These are phyloP conservation scores for Poeciliopsis turneri DNA, from an alignment of 2,797 vertebrate species.

Conservation along the genomic window DNA sequence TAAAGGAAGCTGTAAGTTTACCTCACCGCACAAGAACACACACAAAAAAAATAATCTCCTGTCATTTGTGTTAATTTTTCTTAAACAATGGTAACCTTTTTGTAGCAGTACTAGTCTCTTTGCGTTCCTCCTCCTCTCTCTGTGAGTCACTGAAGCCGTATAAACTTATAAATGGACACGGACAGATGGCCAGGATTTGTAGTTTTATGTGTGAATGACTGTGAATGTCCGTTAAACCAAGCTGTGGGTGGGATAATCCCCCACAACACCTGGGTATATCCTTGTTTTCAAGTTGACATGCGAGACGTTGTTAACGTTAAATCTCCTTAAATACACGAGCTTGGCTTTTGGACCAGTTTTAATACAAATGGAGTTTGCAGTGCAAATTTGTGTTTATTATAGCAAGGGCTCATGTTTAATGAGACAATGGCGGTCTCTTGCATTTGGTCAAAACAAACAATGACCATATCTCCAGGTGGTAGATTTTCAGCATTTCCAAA, in stretches of 20 bases:
- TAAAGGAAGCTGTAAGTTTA: conserved; percentile 92
- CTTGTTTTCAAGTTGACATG: conserved; percentile 39
- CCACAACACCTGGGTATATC: conserved; percentile 56
- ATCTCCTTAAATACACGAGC: conserved; percentile 5
- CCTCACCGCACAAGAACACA: conserved; percentile 19
- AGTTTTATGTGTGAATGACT: conserved; percentile 36
- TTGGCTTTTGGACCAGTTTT: conserved; percentile 7
- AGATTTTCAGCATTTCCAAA: conserved; percentile 35
- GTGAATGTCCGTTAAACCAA: conserved; percentile 42
- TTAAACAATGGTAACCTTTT: conserved; percentile 28
- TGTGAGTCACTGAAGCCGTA: conserved; percentile 35
- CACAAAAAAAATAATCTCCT: conserved; percentile 18
- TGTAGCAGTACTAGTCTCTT: conserved; percentile 12
- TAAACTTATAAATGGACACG: conserved; percentile 50
- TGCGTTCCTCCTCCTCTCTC: conserved; percentile 23
- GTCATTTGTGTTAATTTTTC: conserved; percentile 23
- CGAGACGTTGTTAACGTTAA: conserved; percentile 32
- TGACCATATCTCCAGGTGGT: conserved; percentile 36
- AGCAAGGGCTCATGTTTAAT: conserved; percentile 38
- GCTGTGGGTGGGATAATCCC: conserved; percentile 55
- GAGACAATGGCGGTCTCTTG: conserved; percentile 33
- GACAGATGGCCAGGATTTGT: conserved; percentile 54
- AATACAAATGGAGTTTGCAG: conserved; percentile 6
- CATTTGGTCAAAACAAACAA: conserved; percentile 33
- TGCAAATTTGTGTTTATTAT: conserved; percentile 25